Evolutionary conservation across 2,797 vertebrate genomes (phyloP), one percentile per base, ranked within the genome.

Genomic region (Eupleurogrammus muticus): DNA sequence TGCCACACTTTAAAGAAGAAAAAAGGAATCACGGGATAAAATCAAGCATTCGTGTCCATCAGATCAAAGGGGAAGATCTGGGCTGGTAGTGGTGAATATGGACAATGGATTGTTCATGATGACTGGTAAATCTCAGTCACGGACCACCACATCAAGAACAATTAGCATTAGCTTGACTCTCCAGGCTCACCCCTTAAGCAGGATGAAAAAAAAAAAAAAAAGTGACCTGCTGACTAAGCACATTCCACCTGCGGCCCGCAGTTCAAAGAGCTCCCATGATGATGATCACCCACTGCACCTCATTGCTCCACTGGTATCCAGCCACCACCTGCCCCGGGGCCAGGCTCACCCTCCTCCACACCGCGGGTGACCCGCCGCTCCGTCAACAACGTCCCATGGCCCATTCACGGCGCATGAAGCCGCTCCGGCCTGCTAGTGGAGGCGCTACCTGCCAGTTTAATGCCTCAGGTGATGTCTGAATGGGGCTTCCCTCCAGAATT

Each of bases 241-340:
- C 89, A 89, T 93, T 93, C 89, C 90, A 92, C 91, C 89, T 93
- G 83, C 83, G 87, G 89, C 86, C 84, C 59, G 69, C 85, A 77
- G 87, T 92, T 94, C 92, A 94, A 93, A 94, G 85, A 83, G 75
- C 87, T 87, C 91, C 89, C 77, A 49, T 75, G 89, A 90, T 75
- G 89, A 90, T 78, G 87, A 75, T 71, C 83, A 70, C 73, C 77
- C 87, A 89, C 65, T 66, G 57, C 86, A 87, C 87, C 83, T 88
- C 84, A 84, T 61, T 4, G 75, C 83, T 80, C 76, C 19, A 1
- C 66, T 48, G 77, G 73, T 70, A 60, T 80, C 80, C 83, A 76
- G 83, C 80, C 66, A 62, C 74, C 78, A 70, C 65, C 79, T 70
- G 70, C 83, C 90, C 88, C 21, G 67, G 81, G 92, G 93, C 89